Conservation (phyloP, 2,888 invertebrate species). For the Synanthedon tipuliformis region DNA sequence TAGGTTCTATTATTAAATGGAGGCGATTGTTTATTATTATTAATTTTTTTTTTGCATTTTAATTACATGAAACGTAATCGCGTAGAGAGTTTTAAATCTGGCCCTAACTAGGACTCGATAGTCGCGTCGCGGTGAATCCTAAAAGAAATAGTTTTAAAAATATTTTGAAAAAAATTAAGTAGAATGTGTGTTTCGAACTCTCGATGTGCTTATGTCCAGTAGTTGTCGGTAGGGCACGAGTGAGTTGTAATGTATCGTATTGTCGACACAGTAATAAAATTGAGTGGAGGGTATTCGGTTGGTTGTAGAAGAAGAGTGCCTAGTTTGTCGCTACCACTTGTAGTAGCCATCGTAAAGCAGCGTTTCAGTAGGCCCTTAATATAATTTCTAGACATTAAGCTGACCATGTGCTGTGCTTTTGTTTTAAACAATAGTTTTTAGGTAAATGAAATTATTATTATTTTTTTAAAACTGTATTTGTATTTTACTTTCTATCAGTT, state of each 20-base stretch:
- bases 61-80: constrained; percentile 28
- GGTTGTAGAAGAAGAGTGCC: constrained; percentile 33
- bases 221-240: constrained; percentile 43
- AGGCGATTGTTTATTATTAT: constrained; percentile 26
- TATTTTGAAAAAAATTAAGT: constrained; percentile 45
- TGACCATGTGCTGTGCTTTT: constrained; percentile 70
- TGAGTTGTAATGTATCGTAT: constrained; percentile 8
- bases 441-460: constrained; percentile 58
- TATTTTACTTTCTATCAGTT: constrained; percentile 35
- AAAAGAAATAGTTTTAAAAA: constrained; percentile 27
- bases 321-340: constrained; percentile 41
- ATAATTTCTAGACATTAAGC: constrained; percentile 62
- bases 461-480: constrained; percentile 17
- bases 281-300: not conserved
- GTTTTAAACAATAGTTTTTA: constrained; percentile 65
- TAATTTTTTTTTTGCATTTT: constrained; percentile 34
- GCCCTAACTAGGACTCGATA: constrained; percentile 62
- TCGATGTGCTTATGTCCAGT: constrained; percentile 66
- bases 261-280: not conserved
- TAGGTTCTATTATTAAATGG: constrained; percentile 40
- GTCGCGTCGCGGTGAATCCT: constrained; percentile 39
- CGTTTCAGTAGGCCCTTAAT: constrained; percentile 53
- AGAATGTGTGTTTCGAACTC: constrained; percentile 65
- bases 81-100: constrained; percentile 36
- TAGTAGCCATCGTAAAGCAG: constrained; percentile 49